Percentiles rank a stretch among this genome's conserved stretches.
These are phyloP conservation scores for Agrotis clavis DNA, from an alignment of 2,888 invertebrate genomes.

Conservation along the genomic window DNA sequence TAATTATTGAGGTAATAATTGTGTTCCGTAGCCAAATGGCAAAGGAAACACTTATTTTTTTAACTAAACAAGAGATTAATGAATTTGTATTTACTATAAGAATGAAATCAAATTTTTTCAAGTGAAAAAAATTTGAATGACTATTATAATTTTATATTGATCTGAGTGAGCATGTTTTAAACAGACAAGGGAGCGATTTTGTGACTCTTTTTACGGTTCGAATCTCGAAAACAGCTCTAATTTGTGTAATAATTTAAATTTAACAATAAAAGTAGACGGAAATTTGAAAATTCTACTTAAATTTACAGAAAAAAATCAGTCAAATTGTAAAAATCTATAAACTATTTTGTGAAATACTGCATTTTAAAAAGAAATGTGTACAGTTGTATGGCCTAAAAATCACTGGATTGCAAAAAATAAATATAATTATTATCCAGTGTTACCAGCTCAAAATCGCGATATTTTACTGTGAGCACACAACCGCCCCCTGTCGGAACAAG, in stretches of 20 bases:
- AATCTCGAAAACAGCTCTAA: slow-evolving; percentile 14
- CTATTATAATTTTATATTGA: slow-evolving; percentile 19
- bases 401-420: slow-evolving; percentile 25
- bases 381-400: neutral
- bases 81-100: neutral
- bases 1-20: slow-evolving; percentile 32
- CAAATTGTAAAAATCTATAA: slow-evolving; percentile 38
- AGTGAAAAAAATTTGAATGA: neutral
- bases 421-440: slow-evolving; percentile 14
- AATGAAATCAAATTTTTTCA: neutral
- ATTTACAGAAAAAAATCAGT: slow-evolving; percentile 49
- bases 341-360: slow-evolving; percentile 53
- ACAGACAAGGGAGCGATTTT: slow-evolving; percentile 64
- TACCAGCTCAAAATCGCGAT: slow-evolving; percentile 37
- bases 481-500: slow-evolving; percentile 55
- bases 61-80: neutral
- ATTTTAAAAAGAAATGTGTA: neutral
- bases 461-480: slow-evolving; percentile 55
- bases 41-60: neutral
- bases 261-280: slow-evolving; percentile 50
- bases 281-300: slow-evolving; percentile 40
- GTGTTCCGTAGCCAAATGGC: neutral
- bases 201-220: slow-evolving; percentile 30
- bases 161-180: slow-evolving; percentile 57
- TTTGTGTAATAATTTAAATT: slow-evolving; percentile 21